phyloP scores from a whole-genome alignment of 1,140 invertebrate genomes.

The Drosophila athabasca region DNA sequence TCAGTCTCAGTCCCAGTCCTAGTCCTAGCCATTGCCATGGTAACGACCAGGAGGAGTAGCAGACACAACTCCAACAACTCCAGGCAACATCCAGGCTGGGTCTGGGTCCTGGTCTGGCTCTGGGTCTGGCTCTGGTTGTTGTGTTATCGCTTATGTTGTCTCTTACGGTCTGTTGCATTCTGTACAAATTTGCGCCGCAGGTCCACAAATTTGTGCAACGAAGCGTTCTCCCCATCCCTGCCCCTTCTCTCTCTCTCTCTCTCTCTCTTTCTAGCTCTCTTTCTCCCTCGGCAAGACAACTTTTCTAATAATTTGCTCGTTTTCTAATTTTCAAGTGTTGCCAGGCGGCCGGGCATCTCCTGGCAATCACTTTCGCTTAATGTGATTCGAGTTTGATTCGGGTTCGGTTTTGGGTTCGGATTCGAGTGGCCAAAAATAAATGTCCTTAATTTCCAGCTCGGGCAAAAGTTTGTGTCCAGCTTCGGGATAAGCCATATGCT shows the following conservation, averaged over 20 bases:
- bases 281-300: slow-evolving; percentile 10
- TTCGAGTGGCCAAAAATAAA: slow-evolving; percentile 64
- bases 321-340: slow-evolving; percentile 43
- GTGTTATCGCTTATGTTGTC: slow-evolving; percentile 82
- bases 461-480: slow-evolving; percentile 47
- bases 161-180: slow-evolving; percentile 82
- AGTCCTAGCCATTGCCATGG: slow-evolving; percentile 43
- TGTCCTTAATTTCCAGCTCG: slow-evolving; percentile 63
- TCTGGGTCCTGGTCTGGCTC: slow-evolving; percentile 33
- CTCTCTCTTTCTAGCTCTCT: neutral
- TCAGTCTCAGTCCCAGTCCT: slow-evolving; percentile 6
- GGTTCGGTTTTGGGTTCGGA: slow-evolving; percentile 46
- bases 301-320: slow-evolving; percentile 55
- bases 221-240: slow-evolving; percentile 27
- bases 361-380: slow-evolving; percentile 67
- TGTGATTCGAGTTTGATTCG: slow-evolving; percentile 48
- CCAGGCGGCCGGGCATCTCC: slow-evolving; percentile 11
- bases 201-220: slow-evolving; percentile 60
- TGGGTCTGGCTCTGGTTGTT: slow-evolving; percentile 48
- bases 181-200: slow-evolving; percentile 66
- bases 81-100: slow-evolving; percentile 45
- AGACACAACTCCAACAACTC: slow-evolving; percentile 57
- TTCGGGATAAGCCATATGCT: slow-evolving; percentile 63
- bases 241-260: neutral
- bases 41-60: slow-evolving; percentile 9